Percentiles rank a stretch among this genome's conserved stretches.
Evolutionary conservation across 1,140 invertebrate genomes (phyloP).

Genomic region (Ephestia elutella): DNA sequence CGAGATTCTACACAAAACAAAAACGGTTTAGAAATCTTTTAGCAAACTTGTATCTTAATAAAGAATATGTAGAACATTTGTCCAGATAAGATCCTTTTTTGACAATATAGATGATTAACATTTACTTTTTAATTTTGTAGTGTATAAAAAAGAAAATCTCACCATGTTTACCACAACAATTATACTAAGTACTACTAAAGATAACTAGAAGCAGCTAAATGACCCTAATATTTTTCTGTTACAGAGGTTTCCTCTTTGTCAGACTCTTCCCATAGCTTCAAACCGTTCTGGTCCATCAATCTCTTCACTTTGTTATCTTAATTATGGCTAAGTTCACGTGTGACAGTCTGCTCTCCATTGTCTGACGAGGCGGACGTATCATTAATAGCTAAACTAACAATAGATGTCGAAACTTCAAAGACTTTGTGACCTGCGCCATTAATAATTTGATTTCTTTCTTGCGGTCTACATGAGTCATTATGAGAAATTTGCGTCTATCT

Average conservation of each 20-base stretch:
- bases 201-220: too few species aligned
- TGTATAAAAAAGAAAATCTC: too few species aligned
- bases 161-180: too few species aligned
- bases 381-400: constrained; percentile 30
- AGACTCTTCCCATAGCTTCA: not conserved
- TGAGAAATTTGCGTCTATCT: not conserved
- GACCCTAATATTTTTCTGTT: not conserved
- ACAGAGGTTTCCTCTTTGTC: constrained; percentile 5
- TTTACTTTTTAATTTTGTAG: too few species aligned
- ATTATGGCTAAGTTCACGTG: constrained; percentile 49
- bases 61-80: too few species aligned
- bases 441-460: constrained; percentile 21
- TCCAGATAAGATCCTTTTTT: too few species aligned
- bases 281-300: constrained; percentile 35
- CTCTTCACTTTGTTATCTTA: constrained; percentile 54
- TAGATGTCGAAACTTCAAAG: constrained; percentile 16
- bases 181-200: too few species aligned
- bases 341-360: constrained; percentile 49
- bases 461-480: constrained; percentile 10
- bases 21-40: not conserved
- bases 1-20: not conserved
- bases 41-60: too few species aligned
- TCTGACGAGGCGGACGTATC: constrained; percentile 49
- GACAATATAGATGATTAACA: too few species aligned
- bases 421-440: constrained; percentile 10